phyloP scores from a whole-genome alignment of 2,797 vertebrate species.

The Helostoma temminkii region DNA sequence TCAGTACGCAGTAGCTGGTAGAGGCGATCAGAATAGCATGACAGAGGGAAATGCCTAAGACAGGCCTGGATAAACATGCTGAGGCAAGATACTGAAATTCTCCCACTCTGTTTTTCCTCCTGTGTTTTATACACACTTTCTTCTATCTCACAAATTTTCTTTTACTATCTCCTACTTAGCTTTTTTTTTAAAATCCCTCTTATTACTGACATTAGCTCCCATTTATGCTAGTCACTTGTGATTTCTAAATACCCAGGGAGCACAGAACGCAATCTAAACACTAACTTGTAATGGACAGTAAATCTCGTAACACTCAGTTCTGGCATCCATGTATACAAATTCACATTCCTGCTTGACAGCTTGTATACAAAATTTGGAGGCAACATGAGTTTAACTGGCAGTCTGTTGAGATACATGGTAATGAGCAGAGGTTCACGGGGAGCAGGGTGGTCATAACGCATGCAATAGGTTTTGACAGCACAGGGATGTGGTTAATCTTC shows the following conservation, averaged over 20 bases:
- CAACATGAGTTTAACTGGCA: conserved; percentile 70
- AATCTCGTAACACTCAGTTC: conserved; percentile 45
- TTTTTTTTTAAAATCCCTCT: conserved; percentile 43
- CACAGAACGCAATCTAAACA: conserved; percentile 47
- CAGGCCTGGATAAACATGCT: conserved; percentile 76
- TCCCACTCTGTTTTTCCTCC: conserved; percentile 44
- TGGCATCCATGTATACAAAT: conserved; percentile 44
- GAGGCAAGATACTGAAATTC: conserved; percentile 77
- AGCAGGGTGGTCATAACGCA: conserved; percentile 74
- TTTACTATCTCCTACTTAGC: conserved; percentile 10
- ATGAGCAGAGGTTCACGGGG: conserved; percentile 65
- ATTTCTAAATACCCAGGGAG: conserved; percentile 47
- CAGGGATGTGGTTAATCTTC: conserved; percentile 71
- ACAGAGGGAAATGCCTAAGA: conserved; percentile 66
- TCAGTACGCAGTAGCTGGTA: conserved; percentile 36
- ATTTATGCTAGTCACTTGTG: conserved; percentile 58
- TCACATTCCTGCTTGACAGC: conserved; percentile 57
- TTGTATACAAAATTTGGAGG: conserved; percentile 70
- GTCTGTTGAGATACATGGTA: conserved; percentile 73
- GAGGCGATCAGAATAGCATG: conserved; percentile 59
- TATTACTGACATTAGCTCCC: conserved; percentile 48
- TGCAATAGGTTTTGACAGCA: conserved; percentile 67
- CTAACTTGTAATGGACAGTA: conserved; percentile 45
- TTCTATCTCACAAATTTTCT: conserved; percentile 22
- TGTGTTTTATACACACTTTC: conserved; percentile 5